Base-by-base conservation (phyloP, 2,113 vertebrate genomes). In the Bambusicola thoracicus region DNA sequence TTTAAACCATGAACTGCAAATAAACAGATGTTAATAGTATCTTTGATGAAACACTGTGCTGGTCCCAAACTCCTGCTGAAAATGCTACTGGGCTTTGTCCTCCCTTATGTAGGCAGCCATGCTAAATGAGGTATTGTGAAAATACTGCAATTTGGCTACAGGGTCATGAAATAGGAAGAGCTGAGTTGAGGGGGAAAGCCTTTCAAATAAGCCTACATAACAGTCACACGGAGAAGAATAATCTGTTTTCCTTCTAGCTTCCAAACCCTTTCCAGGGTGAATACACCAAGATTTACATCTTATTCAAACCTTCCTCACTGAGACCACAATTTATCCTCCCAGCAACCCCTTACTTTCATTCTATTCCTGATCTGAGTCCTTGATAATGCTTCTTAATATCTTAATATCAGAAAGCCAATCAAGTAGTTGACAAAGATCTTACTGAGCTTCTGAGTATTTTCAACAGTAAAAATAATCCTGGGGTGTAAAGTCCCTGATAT, bases 1-100 rank as follows among this genome's bases (percentile, higher is more conserved):
- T 14, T 80, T 59, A 85, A 92, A 72, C 61, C 75, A 68, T 2
- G n/a, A 93, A 36, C 38, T 74, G 80, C 59, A 65, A 66, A 87
- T 43, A 95, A 93, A 83, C 80, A 94, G 88, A 95, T 93, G 92
- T 95, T 93, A 93, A 93, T 81, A 90, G 38, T 4, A 2, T 56
- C 80, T 93, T 80, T 58, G 27, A n/a, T 0, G 40, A 86, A 92
- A 81, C 32, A 30, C 46, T 34, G 32, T 34, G 41, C 73, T 80
- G 70, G 93, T 44, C 62, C 83, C 77, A 79, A 43, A 46, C 82
- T 81, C 82, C 92, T 63, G 90, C 88, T 93, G 92, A 77, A 94
- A 91, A 67, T 49, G 92, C 92, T 95, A 88, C 93, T 86, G 92
- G 85, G 68, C 65, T 93, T 95, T 83, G 69, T 70, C 46, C 63